A percentile compares a stretch with the other conserved stretches of the same genome.
Evolutionary conservation across 64 coral and sea anemone genomes (phyloP).

Genomic region (Montipora foliosa): DNA sequence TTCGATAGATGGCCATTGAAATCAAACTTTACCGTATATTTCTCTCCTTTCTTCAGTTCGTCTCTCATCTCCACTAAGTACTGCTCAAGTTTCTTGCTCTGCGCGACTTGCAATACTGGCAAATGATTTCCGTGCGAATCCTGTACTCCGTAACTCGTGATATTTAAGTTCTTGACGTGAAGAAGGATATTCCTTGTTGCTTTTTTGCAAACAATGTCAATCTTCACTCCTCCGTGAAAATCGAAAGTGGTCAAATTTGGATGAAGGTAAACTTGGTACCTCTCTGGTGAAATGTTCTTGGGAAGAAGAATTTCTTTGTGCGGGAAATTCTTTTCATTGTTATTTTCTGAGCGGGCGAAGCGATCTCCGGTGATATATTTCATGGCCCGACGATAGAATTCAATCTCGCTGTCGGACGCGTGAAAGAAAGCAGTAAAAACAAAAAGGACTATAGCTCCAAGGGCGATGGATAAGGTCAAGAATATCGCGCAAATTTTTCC

Average conservation of each 20-base stretch:
- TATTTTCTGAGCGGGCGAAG: slow-evolving; percentile 9
- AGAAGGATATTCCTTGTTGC: slow-evolving; percentile 74
- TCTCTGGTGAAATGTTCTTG: slow-evolving; percentile 75
- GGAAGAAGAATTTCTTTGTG: slow-evolving; percentile 81
- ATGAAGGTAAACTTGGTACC: slow-evolving; percentile 78
- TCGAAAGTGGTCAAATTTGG: slow-evolving; percentile 81
- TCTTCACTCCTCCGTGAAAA: slow-evolving; percentile 68
- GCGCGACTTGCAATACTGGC: slow-evolving; percentile 48
- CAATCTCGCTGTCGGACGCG: slow-evolving; percentile 41
- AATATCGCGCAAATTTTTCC: slow-evolving; percentile 33
- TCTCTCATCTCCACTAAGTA: slow-evolving; percentile 72
- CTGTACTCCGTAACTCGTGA: slow-evolving; percentile 67
- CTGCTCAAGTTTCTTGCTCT: slow-evolving; percentile 90
- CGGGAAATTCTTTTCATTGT: slow-evolving; percentile 61
- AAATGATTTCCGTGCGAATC: slow-evolving; percentile 66
- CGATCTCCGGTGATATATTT: slow-evolving; percentile 38
- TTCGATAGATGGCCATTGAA: slow-evolving; percentile 84
- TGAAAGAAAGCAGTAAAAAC: slow-evolving; percentile 37
- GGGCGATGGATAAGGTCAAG: slow-evolving; percentile 18
- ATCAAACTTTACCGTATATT: slow-evolving; percentile 76
- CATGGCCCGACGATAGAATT: slow-evolving; percentile 26
- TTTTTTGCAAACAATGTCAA: slow-evolving; percentile 64
- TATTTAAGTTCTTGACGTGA: slow-evolving; percentile 76
- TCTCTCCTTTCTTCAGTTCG: slow-evolving; percentile 63
- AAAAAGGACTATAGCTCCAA: slow-evolving; percentile 21